Conservation (phyloP, 2,888 invertebrate species). For the Thalpophila matura region DNA sequence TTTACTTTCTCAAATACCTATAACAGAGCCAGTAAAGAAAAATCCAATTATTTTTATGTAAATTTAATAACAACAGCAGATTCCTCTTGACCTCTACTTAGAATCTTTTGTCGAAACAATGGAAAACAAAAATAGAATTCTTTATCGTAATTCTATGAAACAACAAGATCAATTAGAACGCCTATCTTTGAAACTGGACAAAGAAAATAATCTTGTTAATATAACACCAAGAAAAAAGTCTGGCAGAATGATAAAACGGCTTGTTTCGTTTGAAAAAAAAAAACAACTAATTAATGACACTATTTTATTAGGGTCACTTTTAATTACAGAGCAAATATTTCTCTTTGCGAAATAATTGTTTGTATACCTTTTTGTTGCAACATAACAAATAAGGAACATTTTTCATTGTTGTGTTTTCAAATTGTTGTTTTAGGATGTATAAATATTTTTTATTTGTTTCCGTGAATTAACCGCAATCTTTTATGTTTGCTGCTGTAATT, state of each 20-base stretch:
- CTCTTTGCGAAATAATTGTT: conserved; percentile 53
- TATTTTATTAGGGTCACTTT: conserved; percentile 67
- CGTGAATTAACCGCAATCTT: conserved; percentile 6
- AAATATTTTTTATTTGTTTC: conserved; percentile 27
- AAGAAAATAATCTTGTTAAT: conserved; percentile 59
- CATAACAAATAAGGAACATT: conserved; percentile 31
- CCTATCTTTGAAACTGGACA: conserved; percentile 49
- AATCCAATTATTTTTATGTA: too few species aligned
- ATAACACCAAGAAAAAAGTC: conserved; percentile 49
- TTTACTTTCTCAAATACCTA: too few species aligned
- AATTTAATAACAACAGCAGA: background rate
- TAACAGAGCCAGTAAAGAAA: too few species aligned
- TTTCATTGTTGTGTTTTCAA: conserved; percentile 26
- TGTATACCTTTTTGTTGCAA: conserved; percentile 37
- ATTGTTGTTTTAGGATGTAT: conserved; percentile 23
- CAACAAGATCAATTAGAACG: conserved; percentile 36
- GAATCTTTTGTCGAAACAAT: too few species aligned
- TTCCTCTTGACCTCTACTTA: background rate
- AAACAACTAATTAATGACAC: conserved; percentile 68
- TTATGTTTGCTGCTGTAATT: background rate
- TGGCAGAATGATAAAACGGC: conserved; percentile 43
- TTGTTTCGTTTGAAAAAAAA: conserved; percentile 57
- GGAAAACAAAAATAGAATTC: background rate
- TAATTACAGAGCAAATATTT: conserved; percentile 65
- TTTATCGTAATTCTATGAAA: conserved; percentile 1